These are phyloP conservation scores for Nemurella pictetii DNA, from an alignment of 2,888 invertebrate species.

Conservation along the genomic window DNA sequence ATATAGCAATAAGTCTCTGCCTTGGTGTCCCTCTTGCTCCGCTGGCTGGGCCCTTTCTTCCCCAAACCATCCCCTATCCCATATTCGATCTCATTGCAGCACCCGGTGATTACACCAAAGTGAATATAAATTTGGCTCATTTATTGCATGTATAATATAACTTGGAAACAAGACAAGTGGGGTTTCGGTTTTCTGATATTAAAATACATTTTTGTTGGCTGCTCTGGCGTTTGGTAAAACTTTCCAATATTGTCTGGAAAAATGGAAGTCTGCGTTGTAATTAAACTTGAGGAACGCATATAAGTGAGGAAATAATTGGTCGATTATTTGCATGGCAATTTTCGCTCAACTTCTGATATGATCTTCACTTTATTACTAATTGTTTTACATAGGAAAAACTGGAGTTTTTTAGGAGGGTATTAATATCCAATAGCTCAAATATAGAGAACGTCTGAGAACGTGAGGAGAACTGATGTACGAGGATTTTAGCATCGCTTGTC, in stretches of 20 bases:
- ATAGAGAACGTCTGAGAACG: not conserved
- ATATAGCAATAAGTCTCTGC: conserved; percentile 18
- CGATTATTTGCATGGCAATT: not conserved
- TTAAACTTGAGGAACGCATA: not conserved
- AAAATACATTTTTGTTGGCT: not conserved
- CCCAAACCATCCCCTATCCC: not conserved
- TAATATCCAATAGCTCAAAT: not conserved
- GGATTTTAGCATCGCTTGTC: not conserved
- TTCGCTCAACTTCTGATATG: not conserved
- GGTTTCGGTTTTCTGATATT: not conserved
- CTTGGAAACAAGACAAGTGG: not conserved
- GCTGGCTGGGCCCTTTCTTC: not conserved
- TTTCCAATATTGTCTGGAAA: not conserved
- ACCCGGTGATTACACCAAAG: conserved; percentile 25
- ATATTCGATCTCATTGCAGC: not conserved
- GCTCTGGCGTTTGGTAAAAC: not conserved
- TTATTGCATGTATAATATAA: conserved; percentile 20
- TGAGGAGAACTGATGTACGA: not conserved
- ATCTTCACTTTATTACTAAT: not conserved
- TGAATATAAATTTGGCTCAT: conserved; percentile 23
- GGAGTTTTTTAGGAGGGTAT: not conserved
- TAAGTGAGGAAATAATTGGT: not conserved
- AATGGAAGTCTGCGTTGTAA: not conserved
- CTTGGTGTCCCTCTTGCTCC: not conserved
- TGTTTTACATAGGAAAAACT: not conserved